Evolutionary conservation across 2,888 invertebrate genomes (phyloP).

Genomic region (Bombyx huttoni): DNA sequence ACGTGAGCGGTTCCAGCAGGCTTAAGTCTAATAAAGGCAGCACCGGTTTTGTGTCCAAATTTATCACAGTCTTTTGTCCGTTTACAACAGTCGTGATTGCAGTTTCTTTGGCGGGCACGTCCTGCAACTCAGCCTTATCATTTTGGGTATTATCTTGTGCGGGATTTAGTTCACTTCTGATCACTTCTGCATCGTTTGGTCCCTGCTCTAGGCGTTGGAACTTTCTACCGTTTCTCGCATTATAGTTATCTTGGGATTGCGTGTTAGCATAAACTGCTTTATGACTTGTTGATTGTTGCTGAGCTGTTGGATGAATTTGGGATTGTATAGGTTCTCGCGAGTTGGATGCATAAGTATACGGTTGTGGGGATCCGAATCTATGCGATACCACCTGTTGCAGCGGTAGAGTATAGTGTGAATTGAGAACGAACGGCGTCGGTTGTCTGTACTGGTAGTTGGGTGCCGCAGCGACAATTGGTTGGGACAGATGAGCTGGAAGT

Average conservation of each 20-base stretch:
- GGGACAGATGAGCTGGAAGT: slow-evolving; percentile 50
- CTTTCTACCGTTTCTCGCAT: slow-evolving; percentile 23
- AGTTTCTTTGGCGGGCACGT: slow-evolving; percentile 28
- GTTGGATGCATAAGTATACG: slow-evolving; percentile 29
- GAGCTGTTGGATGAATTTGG: slow-evolving; percentile 14
- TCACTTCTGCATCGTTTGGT: slow-evolving; percentile 7
- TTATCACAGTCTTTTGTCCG: slow-evolving; percentile 44
- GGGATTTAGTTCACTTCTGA: slow-evolving; percentile 1
- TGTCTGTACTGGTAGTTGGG: slow-evolving; percentile 36
- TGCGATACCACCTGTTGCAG: slow-evolving; percentile 26
- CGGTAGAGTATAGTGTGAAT: slow-evolving; percentile 35
- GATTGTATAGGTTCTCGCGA: slow-evolving; percentile 13
- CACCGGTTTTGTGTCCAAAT: slow-evolving; percentile 43
- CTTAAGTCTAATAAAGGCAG: slow-evolving; percentile 49
- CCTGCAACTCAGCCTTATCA: slow-evolving; percentile 25
- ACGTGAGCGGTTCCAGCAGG: slow-evolving; percentile 54
- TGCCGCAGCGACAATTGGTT: slow-evolving; percentile 42
- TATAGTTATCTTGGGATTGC: slow-evolving; percentile 21
- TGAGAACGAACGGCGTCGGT: slow-evolving; percentile 30
- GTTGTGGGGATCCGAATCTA: slow-evolving; percentile 22
- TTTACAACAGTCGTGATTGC: slow-evolving; percentile 39
- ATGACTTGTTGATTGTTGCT: slow-evolving; percentile 35
- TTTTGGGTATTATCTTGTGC: slow-evolving; percentile 13
- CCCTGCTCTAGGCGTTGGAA: slow-evolving; percentile 15
- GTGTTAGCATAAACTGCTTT: slow-evolving; percentile 30